Conservation (phyloP, 2,888 invertebrate genomes). For the Antheraea assamensis region DNA sequence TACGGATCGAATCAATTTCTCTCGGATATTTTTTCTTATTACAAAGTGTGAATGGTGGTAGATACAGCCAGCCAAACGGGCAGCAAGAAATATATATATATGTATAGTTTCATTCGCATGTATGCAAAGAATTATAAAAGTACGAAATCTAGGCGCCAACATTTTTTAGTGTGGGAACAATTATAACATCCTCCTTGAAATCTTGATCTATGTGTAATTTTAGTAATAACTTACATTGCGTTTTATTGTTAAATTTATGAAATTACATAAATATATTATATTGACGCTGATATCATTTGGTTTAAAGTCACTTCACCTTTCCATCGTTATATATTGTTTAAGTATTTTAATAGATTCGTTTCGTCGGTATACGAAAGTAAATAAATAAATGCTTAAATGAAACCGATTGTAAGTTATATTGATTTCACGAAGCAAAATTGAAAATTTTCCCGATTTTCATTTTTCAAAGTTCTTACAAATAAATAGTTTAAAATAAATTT, state of each 20-base stretch:
- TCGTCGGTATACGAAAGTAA: not conserved
- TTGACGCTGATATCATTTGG: too few relatives aligned
- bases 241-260: not conserved
- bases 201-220: not conserved
- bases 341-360: not conserved
- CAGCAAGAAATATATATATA: slow-evolving; percentile 23
- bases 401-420: not conserved
- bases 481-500: not conserved
- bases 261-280: not conserved
- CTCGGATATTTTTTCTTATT: slow-evolving; percentile 54
- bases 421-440: not conserved
- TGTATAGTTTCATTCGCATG: slow-evolving; percentile 17
- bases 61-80: slow-evolving; percentile 50
- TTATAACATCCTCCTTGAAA: not conserved
- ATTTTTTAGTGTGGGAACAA: slow-evolving; percentile 19
- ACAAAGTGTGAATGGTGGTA: slow-evolving; percentile 44
- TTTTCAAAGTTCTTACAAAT: not conserved
- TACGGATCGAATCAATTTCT: slow-evolving; percentile 65
- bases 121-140: slow-evolving; percentile 22
- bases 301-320: too few relatives aligned
- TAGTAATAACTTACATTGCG: not conserved
- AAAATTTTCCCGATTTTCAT: not conserved
- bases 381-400: not conserved
- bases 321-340: not conserved
- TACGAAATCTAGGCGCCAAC: slow-evolving; percentile 22